Conservation (phyloP, 2,113 vertebrate genomes). For the Corythornis madagascariensis region DNA sequence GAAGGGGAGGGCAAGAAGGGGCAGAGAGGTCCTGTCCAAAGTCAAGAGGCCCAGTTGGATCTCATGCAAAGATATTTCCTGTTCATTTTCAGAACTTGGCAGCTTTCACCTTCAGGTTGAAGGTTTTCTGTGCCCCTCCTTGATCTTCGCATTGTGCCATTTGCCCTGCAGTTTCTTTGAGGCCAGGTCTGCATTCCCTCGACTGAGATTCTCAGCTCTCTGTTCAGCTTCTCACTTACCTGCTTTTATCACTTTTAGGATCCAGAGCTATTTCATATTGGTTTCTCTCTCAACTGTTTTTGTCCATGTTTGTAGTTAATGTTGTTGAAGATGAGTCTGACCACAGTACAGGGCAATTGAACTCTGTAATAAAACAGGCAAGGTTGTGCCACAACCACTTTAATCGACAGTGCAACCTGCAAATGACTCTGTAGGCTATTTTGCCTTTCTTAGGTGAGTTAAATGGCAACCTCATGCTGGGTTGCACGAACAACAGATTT, state of each 20-base stretch:
- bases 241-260: neutral
- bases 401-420: neutral
- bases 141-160: neutral
- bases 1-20: neutral
- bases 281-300: neutral
- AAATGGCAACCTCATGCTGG: constrained; percentile 1
- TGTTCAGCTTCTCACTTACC: neutral
- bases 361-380: neutral
- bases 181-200: neutral
- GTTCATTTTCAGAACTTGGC: neutral
- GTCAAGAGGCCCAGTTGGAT: neutral
- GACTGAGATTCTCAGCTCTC: neutral
- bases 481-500: constrained; percentile 45
- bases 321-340: neutral
- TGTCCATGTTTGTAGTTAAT: neutral
- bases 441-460: neutral
- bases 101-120: neutral
- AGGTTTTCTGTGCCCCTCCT: neutral
- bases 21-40: neutral
- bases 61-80: neutral
- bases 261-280: neutral
- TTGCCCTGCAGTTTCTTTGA: neutral
- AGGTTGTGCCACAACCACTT: neutral
- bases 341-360: neutral
- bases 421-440: neutral